Conservation (phyloP, 2,888 invertebrate species). For the Erannis defoliaria region DNA sequence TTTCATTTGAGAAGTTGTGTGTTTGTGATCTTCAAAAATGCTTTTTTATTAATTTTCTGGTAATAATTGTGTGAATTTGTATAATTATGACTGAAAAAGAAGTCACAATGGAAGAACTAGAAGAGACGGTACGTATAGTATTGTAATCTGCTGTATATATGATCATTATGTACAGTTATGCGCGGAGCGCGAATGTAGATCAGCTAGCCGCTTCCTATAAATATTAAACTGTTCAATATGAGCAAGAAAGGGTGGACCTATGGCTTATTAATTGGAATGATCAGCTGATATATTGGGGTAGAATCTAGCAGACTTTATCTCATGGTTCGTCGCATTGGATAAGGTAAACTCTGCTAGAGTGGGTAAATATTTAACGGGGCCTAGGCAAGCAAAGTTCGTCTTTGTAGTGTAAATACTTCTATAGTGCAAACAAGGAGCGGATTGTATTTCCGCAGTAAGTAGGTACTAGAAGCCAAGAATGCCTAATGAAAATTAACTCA, state of each 20-base stretch:
- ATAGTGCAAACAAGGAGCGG: constrained; percentile 2
- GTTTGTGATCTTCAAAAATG: constrained; percentile 12
- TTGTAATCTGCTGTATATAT: constrained; percentile 26
- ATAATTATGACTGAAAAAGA: constrained; percentile 75
- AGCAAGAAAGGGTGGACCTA: constrained; percentile 31
- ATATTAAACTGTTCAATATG: constrained; percentile 48
- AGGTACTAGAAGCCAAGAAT: not conserved
- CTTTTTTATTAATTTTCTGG: constrained; percentile 33
- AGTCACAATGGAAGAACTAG: constrained; percentile 76
- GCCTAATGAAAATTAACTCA: too few relatives aligned
- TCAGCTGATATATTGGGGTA: not conserved
- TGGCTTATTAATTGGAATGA: constrained; percentile 10
- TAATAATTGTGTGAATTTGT: constrained; percentile 52
- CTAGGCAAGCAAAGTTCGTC: constrained; percentile 28
- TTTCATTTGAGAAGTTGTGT: constrained; percentile 5
- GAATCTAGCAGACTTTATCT: constrained; percentile 15
- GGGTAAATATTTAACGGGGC: constrained; percentile 33
- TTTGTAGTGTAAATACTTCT: constrained; percentile 11
- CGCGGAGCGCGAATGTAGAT: constrained; percentile 60
- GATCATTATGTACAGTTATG: constrained; percentile 25
- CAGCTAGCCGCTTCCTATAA: constrained; percentile 65
- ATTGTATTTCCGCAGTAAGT: not conserved
- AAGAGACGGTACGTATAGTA: constrained; percentile 71
- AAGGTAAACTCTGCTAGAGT: not conserved
- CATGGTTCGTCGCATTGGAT: constrained; percentile 2